These are phyloP conservation scores for Leucosticte australis DNA, from an alignment of 2,113 vertebrate genomes.

Conservation along the genomic window DNA sequence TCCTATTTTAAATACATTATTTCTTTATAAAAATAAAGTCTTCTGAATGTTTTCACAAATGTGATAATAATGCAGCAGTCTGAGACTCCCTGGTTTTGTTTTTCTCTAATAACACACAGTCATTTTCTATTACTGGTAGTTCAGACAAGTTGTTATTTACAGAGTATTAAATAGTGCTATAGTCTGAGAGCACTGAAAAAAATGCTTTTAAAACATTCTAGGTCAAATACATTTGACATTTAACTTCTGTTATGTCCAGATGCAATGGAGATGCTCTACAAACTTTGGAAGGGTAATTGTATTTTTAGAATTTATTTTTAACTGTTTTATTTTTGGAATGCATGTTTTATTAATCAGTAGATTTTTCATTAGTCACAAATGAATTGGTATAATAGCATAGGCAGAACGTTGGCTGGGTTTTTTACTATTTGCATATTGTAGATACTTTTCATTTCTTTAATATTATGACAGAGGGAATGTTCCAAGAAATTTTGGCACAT, in stretches of 20 bases:
- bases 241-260: not conserved
- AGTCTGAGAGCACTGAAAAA: not conserved
- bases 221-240: not conserved
- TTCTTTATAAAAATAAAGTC: not conserved
- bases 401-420: conserved; percentile 28
- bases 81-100: not conserved
- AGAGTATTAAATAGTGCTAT: not conserved
- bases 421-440: conserved; percentile 25
- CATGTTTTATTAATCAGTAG: conserved; percentile 35
- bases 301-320: conserved; percentile 35
- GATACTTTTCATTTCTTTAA: conserved; percentile 36
- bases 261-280: not conserved
- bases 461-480: conserved; percentile 19
- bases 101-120: not conserved
- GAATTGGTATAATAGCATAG: conserved; percentile 35
- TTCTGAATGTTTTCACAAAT: not conserved
- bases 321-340: conserved; percentile 15
- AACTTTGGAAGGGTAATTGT: not conserved
- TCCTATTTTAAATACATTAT: not conserved
- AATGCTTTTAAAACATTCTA: not conserved
- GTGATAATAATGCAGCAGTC: not conserved
- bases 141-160: not conserved
- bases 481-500: conserved; percentile 36
- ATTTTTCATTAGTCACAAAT: conserved; percentile 53
- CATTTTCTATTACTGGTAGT: not conserved